Conservation (phyloP, 2,888 invertebrate species). For the Galeruca laticollis region DNA sequence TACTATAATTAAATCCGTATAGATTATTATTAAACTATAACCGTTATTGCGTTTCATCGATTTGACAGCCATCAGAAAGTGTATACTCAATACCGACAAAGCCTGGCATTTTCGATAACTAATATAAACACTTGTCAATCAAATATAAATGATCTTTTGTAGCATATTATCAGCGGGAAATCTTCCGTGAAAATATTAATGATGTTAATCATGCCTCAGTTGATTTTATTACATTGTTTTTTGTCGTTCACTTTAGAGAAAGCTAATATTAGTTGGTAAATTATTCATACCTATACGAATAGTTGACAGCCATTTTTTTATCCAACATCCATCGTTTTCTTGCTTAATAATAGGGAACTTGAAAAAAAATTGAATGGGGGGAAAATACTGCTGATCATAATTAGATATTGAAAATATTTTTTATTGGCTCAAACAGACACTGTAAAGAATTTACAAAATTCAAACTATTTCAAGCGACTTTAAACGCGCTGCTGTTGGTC, state of each 20-base stretch:
- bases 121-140: slow-evolving; percentile 22
- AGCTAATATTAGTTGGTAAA: not conserved
- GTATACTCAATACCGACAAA: not conserved
- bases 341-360: too few species aligned
- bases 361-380: too few species aligned
- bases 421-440: too few species aligned
- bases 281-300: too few species aligned
- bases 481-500: too few species aligned
- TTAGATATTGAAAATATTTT: too few species aligned
- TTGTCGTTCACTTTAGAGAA: not conserved
- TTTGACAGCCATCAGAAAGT: slow-evolving; percentile 17
- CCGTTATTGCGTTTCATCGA: slow-evolving; percentile 13
- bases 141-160: slow-evolving; percentile 29
- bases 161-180: not conserved
- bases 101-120: slow-evolving; percentile 12
- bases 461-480: too few species aligned
- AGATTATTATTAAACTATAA: not conserved
- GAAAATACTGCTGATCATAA: too few species aligned
- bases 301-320: too few species aligned
- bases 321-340: too few species aligned
- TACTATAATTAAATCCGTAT: not conserved
- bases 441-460: too few species aligned
- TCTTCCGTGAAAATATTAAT: slow-evolving; percentile 16
- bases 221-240: not conserved
- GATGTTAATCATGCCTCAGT: not conserved